Percentiles rank a stretch among this genome's conserved stretches.
Conservation (phyloP, 2,113 vertebrate species). For the Rallus limicola region DNA sequence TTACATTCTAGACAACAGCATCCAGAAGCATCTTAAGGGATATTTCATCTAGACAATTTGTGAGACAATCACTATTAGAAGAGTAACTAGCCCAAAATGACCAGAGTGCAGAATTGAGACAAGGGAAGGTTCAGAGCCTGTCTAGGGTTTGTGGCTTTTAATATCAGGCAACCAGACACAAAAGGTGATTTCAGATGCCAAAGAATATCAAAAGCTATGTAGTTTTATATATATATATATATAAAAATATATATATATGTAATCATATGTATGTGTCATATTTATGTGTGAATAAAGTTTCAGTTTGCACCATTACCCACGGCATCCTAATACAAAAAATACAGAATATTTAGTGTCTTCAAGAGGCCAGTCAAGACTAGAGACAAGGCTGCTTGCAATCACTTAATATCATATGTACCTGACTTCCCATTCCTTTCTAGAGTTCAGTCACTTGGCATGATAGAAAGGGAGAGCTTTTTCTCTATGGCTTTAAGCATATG, state of each 20-base stretch:
- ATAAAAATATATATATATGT: no score
- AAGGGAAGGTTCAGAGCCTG: neutral
- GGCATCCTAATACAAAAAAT: neutral
- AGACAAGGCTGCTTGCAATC: neutral
- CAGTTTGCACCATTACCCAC: neutral
- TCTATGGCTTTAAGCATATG: neutral
- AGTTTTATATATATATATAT: no score
- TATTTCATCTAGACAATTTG: neutral
- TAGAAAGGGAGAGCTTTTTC: neutral
- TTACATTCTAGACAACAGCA: neutral
- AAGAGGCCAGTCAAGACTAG: neutral
- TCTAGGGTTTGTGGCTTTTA: neutral
- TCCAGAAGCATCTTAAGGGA: neutral
- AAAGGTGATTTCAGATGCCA: neutral
- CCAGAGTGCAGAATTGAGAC: neutral
- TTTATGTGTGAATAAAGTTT: neutral
- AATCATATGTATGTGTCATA: neutral
- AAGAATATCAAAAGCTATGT: neutral
- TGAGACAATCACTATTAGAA: neutral
- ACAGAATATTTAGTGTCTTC: neutral
- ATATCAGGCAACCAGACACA: neutral
- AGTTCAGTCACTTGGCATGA: neutral
- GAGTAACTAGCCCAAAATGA: neutral
- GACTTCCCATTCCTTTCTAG: neutral
- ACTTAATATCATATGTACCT: neutral